Evolutionary conservation across 1,140 invertebrate genomes (phyloP).

Genomic region (Atopsyche davidsoni): DNA sequence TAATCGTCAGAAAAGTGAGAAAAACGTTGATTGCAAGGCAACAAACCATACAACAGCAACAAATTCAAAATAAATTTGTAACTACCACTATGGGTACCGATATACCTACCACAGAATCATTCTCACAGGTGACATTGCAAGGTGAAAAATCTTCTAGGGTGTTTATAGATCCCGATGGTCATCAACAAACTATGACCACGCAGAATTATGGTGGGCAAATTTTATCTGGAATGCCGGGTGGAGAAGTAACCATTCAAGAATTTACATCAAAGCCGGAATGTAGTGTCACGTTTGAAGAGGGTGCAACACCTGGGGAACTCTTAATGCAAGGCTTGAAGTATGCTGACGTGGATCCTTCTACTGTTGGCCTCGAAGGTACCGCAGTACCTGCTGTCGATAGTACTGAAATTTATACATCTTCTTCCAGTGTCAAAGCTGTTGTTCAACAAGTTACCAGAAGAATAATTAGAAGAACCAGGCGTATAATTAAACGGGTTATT

Average conservation of each 20-base stretch:
- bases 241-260: slow-evolving; percentile 57
- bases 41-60: slow-evolving; percentile 47
- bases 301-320: slow-evolving; percentile 50
- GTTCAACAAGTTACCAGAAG: slow-evolving; percentile 73
- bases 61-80: slow-evolving; percentile 37
- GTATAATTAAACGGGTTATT: slow-evolving; percentile 65
- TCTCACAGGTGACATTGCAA: slow-evolving; percentile 58
- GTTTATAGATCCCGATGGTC: slow-evolving; percentile 55
- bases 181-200: slow-evolving; percentile 52
- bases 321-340: slow-evolving; percentile 47
- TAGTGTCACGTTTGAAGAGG: slow-evolving; percentile 47
- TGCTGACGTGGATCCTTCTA: slow-evolving; percentile 47
- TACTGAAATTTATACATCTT: slow-evolving; percentile 43
- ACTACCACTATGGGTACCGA: slow-evolving; percentile 39
- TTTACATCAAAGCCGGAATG: slow-evolving; percentile 56
- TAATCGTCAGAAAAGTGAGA: slow-evolving; percentile 65
- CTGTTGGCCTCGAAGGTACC: slow-evolving; percentile 32
- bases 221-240: slow-evolving; percentile 52
- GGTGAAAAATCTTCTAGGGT: slow-evolving; percentile 59
- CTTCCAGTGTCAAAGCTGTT: slow-evolving; percentile 65
- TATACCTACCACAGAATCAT: slow-evolving; percentile 50
- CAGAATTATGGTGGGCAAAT: slow-evolving; percentile 58
- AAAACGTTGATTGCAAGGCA: slow-evolving; percentile 51
- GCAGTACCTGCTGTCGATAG: slow-evolving; percentile 23
- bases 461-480: slow-evolving; percentile 66